Conservation (phyloP, 2,888 invertebrate genomes). For the Yponomeuta malinellus region DNA sequence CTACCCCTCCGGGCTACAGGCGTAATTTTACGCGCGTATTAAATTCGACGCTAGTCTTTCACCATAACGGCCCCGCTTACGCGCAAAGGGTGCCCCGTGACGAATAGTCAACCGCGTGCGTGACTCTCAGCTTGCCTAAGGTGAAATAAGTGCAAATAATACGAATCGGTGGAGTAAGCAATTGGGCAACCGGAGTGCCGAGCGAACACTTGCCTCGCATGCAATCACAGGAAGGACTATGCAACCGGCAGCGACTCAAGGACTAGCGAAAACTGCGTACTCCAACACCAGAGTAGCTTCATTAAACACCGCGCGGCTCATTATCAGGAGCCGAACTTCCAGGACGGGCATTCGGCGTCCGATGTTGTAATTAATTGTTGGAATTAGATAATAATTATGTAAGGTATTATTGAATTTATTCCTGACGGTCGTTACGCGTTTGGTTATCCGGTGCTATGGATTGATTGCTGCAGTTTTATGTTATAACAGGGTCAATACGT, state of each 20-base stretch:
- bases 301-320: not conserved
- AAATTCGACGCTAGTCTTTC: no score
- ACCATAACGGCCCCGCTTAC: not conserved
- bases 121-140: not conserved
- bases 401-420: conserved; percentile 8
- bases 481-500: not conserved
- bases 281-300: not conserved
- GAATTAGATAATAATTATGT: conserved; percentile 21
- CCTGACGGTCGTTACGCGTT: not conserved
- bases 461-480: not conserved
- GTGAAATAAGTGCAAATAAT: not conserved
- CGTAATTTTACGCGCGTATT: no score
- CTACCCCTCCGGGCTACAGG: no score
- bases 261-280: conserved; percentile 21
- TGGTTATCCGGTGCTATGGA: not conserved
- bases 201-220: conserved; percentile 14
- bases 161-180: conserved; percentile 8
- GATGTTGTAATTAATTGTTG: not conserved
- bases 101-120: not conserved
- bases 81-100: not conserved
- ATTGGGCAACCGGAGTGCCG: conserved; percentile 4
- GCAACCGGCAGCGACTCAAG: conserved; percentile 19
- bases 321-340: conserved; percentile 16
- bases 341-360: conserved; percentile 14
- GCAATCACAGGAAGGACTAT: conserved; percentile 22